These are phyloP conservation scores for Drosophila pseudoobscura DNA, from an alignment of 1,140 invertebrate genomes.

Conservation along the genomic window DNA sequence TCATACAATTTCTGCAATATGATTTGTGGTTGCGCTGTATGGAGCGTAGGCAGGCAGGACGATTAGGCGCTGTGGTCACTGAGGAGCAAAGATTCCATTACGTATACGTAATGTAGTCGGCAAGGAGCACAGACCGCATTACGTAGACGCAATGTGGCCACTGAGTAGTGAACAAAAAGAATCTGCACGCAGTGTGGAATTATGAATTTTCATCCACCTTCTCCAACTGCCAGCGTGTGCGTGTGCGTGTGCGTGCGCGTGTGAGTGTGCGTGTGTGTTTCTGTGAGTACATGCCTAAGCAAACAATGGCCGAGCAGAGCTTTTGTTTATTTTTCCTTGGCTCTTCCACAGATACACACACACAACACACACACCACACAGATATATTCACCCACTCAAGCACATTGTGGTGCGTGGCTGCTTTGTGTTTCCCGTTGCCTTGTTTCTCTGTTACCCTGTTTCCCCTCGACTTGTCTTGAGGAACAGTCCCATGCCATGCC, in stretches of 20 bases:
- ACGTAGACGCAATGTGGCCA: constrained; percentile 42
- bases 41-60: constrained; percentile 30
- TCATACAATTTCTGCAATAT: constrained; percentile 42
- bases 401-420: constrained; percentile 38
- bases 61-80: constrained; percentile 44
- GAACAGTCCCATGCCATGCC: background rate
- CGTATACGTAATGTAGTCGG: constrained; percentile 42
- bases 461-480: background rate
- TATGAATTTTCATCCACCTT: constrained; percentile 57
- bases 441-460: background rate
- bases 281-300: constrained; percentile 36
- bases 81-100: constrained; percentile 11
- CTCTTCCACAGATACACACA: constrained; percentile 23
- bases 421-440: constrained; percentile 5
- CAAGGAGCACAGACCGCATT: background rate
- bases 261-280: background rate
- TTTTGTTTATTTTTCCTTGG: constrained; percentile 67
- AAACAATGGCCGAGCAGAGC: constrained; percentile 67
- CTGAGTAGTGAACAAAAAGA: too few species aligned
- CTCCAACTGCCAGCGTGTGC: background rate
- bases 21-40: constrained; percentile 24
- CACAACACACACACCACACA: constrained; percentile 16
- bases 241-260: background rate
- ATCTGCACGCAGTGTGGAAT: constrained; percentile 14
- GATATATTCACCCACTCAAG: background rate